Percentiles rank a stretch among this genome's conserved stretches.
Evolutionary conservation across 1,140 invertebrate genomes (phyloP).

Genomic region (Saccostrea glomerata): DNA sequence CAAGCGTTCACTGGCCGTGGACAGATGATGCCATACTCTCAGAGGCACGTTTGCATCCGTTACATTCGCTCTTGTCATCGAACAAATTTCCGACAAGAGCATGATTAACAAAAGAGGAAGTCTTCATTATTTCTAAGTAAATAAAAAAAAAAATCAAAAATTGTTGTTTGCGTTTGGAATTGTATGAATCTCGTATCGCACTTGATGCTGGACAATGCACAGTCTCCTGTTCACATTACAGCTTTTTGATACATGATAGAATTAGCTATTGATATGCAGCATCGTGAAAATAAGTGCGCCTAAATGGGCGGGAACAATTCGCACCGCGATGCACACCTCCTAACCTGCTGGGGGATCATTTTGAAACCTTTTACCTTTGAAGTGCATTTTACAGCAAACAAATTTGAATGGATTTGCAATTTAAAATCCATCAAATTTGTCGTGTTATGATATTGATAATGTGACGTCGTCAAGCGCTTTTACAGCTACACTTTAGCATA

Average conservation of each 20-base stretch:
- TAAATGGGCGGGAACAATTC: slow-evolving; percentile 22
- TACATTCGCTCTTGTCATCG: slow-evolving; percentile 20
- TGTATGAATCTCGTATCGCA: not conserved
- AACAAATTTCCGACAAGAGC: not conserved
- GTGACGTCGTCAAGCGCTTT: slow-evolving; percentile 4
- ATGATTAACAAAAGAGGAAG: slow-evolving; percentile 1
- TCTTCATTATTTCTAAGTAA: not conserved
- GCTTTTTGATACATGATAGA: not conserved
- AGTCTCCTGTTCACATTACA: not conserved
- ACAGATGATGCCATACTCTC: slow-evolving; percentile 24
- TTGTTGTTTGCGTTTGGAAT: not conserved
- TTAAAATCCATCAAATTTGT: slow-evolving; percentile 38
- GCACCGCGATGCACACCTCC: slow-evolving; percentile 10
- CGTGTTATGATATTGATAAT: slow-evolving; percentile 38
- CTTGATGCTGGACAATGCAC: not conserved
- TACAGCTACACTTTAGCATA: not conserved
- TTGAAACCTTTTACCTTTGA: slow-evolving; percentile 38
- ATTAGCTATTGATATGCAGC: slow-evolving; percentile 12
- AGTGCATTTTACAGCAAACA: slow-evolving; percentile 35
- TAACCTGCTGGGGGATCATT: slow-evolving; percentile 32
- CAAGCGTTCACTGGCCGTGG: slow-evolving; percentile 18
- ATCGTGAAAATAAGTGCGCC: not conserved
- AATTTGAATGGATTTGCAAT: slow-evolving; percentile 37
- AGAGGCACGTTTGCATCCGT: slow-evolving; percentile 20
- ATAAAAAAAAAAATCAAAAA: not conserved